These are phyloP conservation scores for Polyommatus icarus DNA, from an alignment of 2,888 invertebrate species.

Conservation along the genomic window DNA sequence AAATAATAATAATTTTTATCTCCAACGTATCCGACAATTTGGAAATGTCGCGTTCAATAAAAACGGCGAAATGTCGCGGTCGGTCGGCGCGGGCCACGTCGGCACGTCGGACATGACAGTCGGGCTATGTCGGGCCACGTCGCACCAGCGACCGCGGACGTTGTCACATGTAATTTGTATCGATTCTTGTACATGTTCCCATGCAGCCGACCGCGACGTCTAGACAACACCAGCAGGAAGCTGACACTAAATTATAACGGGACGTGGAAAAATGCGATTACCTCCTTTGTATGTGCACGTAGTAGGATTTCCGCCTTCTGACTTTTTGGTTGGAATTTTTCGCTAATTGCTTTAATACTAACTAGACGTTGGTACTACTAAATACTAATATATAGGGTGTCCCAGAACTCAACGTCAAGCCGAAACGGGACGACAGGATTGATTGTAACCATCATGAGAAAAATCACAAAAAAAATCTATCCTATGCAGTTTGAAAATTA, in stretches of 20 bases:
- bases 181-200: slow-evolving; percentile 65
- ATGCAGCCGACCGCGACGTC: slow-evolving; percentile 66
- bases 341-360: too few relatives aligned
- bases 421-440: too few relatives aligned
- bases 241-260: slow-evolving; percentile 36
- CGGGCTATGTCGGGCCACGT: not conserved
- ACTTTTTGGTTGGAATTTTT: not conserved
- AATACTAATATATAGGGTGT: too few relatives aligned
- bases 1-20: too few relatives aligned
- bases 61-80: slow-evolving; percentile 5
- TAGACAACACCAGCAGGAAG: slow-evolving; percentile 42
- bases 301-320: not conserved
- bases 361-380: too few relatives aligned
- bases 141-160: not conserved
- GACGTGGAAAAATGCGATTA: not conserved
- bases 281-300: not conserved
- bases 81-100: too few relatives aligned
- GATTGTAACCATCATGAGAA: too few relatives aligned
- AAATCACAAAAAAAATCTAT: too few relatives aligned
- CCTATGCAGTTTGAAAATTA: too few relatives aligned
- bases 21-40: not conserved
- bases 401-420: too few relatives aligned
- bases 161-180: slow-evolving; percentile 44
- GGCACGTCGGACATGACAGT: not conserved
- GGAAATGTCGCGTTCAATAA: slow-evolving; percentile 11